Evolutionary conservation across 2,888 invertebrate species (phyloP).

Genomic region (Amblyjoppa proteus): DNA sequence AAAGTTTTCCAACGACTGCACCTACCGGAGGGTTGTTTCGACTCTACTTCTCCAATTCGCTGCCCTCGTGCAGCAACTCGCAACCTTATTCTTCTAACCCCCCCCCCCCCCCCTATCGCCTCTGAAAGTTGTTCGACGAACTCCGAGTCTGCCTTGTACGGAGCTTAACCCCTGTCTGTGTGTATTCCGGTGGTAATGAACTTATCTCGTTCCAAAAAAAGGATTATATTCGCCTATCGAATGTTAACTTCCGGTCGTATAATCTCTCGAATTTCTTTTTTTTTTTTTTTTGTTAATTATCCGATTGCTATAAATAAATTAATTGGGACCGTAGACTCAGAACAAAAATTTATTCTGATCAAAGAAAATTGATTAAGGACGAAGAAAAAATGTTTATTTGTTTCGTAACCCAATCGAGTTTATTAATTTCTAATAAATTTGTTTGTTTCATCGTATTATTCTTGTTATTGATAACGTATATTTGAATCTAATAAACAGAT

Average conservation of each 20-base stretch:
- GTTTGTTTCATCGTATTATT: not conserved
- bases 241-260: not conserved
- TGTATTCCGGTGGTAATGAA: slow-evolving; percentile 22
- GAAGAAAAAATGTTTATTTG: too few relatives aligned
- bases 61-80: slow-evolving; percentile 49
- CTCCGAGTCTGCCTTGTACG: slow-evolving; percentile 35
- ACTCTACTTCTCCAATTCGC: slow-evolving; percentile 33
- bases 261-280: not conserved
- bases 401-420: not conserved
- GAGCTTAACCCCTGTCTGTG: slow-evolving; percentile 35
- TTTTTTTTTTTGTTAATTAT: not conserved
- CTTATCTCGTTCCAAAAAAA: slow-evolving; percentile 4
- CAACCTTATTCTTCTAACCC: slow-evolving; percentile 26
- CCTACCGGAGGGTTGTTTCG: slow-evolving; percentile 27
- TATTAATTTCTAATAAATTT: not conserved
- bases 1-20: slow-evolving; percentile 57
- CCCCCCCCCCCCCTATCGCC: not conserved
- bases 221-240: not conserved
- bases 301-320: not conserved
- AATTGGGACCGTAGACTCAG: not conserved
- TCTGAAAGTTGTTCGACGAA: slow-evolving; percentile 38
- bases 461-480: too few relatives aligned
- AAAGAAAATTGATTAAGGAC: too few relatives aligned
- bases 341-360: not conserved
- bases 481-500: too few relatives aligned